Conservation (phyloP, 23 tunicate genomes). For the Halocynthia roretzi region DNA sequence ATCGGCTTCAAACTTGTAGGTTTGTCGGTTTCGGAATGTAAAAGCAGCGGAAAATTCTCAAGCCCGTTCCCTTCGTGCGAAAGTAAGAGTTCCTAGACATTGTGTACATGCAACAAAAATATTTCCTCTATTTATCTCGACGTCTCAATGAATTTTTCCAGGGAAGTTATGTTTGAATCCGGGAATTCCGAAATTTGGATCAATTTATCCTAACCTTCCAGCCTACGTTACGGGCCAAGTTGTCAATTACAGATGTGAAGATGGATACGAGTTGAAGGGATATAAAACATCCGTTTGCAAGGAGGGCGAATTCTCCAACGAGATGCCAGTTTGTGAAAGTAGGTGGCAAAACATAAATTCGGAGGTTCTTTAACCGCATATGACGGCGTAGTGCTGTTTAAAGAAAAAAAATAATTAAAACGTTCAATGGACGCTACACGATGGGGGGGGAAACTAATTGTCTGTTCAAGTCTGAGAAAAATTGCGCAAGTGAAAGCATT, state of each 20-base stretch:
- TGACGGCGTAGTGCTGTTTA: no score
- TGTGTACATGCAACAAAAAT: no score
- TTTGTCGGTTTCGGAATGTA: conserved; percentile 20
- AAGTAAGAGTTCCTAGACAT: conserved; percentile 1
- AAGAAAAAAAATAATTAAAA: no score
- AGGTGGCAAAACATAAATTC: no score
- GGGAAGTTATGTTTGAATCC: conserved; percentile 19
- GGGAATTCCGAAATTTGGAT: conserved; percentile 14
- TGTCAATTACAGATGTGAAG: conserved; percentile 12
- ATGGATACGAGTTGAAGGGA: conserved; percentile 15
- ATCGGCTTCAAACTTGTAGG: conserved; percentile 27
- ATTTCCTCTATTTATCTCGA: no score
- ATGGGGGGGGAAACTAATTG: no score
- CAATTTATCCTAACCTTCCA: conserved; percentile 2
- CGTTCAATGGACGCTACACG: no score
- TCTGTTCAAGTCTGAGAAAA: no score
- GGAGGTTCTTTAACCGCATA: no score
- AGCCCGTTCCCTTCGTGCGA: conserved; percentile 32
- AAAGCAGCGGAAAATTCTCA: conserved; percentile 29
- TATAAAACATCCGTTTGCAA: conserved; percentile 2
- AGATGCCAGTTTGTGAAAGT: conserved; percentile 27
- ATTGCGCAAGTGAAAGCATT: no score
- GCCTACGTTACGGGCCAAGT: conserved; percentile 10
- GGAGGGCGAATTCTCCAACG: conserved; percentile 1
- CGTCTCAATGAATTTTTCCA: background rate